Evolutionary conservation across 2,797 vertebrate species (phyloP).

Genomic region (Platyrinchus mystaceus): DNA sequence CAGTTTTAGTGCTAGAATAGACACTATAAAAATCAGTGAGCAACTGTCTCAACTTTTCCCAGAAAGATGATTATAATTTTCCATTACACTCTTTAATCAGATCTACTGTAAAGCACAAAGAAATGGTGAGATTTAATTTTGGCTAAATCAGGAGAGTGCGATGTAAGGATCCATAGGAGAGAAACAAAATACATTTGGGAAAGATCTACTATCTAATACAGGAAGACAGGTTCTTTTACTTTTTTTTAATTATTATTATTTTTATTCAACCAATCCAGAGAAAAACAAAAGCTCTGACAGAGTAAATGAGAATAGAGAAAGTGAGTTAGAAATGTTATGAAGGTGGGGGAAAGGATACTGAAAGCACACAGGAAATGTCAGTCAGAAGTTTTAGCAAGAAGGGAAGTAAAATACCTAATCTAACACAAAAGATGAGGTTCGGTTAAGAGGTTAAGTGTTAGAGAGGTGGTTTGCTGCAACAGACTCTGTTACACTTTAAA

Average conservation of each 20-base stretch:
- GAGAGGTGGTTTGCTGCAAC: background rate
- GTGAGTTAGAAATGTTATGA: background rate
- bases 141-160: background rate
- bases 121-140: background rate
- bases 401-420: background rate
- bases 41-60: background rate
- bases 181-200: background rate
- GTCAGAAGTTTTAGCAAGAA: background rate
- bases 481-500: background rate
- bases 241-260: background rate
- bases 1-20: background rate
- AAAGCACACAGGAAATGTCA: background rate
- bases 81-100: background rate
- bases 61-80: background rate
- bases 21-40: background rate
- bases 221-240: background rate
- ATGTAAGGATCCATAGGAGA: background rate
- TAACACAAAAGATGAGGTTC: background rate
- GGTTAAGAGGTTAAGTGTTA: background rate
- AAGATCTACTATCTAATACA: background rate
- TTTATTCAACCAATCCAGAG: background rate
- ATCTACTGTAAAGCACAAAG: background rate
- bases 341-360: background rate
- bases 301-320: background rate
- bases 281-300: background rate